Percentiles rank a stretch among this genome's conserved stretches.
phyloP scores from a whole-genome alignment of 2,888 invertebrate genomes.

The Epirrita christyi region DNA sequence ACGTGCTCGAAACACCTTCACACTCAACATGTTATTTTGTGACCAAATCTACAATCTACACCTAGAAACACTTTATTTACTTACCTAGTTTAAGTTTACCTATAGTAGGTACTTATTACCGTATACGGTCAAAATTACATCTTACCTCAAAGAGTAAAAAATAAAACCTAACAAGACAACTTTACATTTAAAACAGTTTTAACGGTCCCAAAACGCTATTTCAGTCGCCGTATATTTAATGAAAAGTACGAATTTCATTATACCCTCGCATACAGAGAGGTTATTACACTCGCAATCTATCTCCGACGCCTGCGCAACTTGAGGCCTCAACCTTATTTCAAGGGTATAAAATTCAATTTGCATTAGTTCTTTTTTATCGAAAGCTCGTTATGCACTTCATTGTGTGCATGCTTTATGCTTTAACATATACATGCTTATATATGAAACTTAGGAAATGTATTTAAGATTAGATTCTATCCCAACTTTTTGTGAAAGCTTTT shows the following conservation, averaged over 20 bases:
- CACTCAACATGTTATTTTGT: neutral
- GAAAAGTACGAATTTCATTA: constrained; percentile 38
- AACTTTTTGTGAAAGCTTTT: constrained; percentile 9
- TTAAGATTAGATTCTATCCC: constrained; percentile 1
- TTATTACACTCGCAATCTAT: constrained; percentile 68
- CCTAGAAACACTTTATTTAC: neutral
- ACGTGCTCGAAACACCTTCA: neutral
- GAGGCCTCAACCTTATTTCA: constrained; percentile 9
- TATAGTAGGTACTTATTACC: too few species aligned
- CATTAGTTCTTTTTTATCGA: constrained; percentile 5
- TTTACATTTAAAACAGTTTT: constrained; percentile 29
- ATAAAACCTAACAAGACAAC: neutral
- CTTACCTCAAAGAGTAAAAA: neutral
- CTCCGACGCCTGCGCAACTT: constrained; percentile 50
- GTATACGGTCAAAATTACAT: neutral
- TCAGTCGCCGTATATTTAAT: constrained; percentile 32
- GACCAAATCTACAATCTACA: neutral
- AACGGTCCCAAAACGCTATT: constrained; percentile 29
- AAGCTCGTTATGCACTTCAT: constrained; percentile 13
- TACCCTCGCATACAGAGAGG: constrained; percentile 48
- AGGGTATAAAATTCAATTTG: constrained; percentile 9
- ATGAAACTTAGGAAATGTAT: constrained; percentile 6
- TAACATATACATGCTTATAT: constrained; percentile 4
- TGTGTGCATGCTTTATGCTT: constrained; percentile 7
- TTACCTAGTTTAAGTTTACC: neutral